Conservation (phyloP, 2,797 vertebrate genomes). For the Hylomyscus alleni region DNA sequence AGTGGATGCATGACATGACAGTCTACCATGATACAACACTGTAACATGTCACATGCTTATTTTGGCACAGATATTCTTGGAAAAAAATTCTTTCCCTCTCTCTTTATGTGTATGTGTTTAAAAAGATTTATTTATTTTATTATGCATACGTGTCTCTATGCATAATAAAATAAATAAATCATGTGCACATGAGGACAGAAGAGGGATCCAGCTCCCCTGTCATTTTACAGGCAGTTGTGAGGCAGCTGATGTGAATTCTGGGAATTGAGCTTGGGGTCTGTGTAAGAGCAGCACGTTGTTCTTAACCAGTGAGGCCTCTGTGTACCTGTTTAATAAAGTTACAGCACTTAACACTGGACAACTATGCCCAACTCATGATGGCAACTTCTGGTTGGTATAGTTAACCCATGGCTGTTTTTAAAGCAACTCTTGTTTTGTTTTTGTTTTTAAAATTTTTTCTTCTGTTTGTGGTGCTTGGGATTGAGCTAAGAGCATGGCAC, state of each 20-base stretch:
- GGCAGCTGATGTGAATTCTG: background rate
- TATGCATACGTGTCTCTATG: too few relatives aligned
- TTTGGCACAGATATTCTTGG: background rate
- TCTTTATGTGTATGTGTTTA: background rate
- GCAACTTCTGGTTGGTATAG: slow-evolving; percentile 34
- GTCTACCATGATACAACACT: background rate
- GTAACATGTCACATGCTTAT: background rate
- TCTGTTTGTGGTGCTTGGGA: background rate
- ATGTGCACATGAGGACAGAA: too few relatives aligned
- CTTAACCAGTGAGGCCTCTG: background rate
- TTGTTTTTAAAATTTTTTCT: background rate
- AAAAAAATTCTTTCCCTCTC: background rate
- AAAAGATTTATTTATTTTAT: background rate
- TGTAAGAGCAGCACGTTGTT: background rate
- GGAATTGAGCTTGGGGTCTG: background rate
- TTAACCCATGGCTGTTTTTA: slow-evolving; percentile 5
- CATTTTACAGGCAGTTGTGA: background rate
- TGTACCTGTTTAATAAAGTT: background rate
- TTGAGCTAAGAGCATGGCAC: background rate
- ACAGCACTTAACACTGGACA: background rate
- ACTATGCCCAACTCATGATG: background rate
- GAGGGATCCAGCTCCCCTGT: background rate
- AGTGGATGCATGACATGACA: background rate
- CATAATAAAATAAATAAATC: too few relatives aligned
- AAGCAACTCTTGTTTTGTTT: slow-evolving; percentile 13